Evolutionary conservation across 2,888 invertebrate genomes (phyloP).

Genomic region (Drosophila vallismaia): DNA sequence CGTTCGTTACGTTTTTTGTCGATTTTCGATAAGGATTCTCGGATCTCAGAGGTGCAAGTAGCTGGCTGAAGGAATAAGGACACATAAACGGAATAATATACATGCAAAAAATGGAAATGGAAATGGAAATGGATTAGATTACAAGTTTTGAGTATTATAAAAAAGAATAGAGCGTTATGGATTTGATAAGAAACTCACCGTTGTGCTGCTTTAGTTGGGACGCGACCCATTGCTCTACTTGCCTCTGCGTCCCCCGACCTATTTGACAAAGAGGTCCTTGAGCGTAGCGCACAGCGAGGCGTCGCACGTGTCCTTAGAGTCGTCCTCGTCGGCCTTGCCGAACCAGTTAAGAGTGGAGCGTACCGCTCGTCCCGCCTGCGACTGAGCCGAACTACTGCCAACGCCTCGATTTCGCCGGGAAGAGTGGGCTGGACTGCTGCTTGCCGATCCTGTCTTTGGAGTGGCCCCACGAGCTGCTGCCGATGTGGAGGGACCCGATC

Average conservation of each 20-base stretch:
- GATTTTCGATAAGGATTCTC: conserved; percentile 32
- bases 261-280: conserved; percentile 94
- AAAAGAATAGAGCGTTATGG: too few relatives aligned
- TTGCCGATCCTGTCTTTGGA: conserved; percentile 42
- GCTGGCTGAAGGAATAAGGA: conserved; percentile 29
- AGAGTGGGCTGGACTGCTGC: conserved; percentile 30
- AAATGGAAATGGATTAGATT: neutral
- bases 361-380: conserved; percentile 79
- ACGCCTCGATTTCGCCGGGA: conserved; percentile 75
- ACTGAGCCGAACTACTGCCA: conserved; percentile 59
- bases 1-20: conserved; percentile 15
- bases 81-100: neutral
- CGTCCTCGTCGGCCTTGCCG: conserved; percentile 88
- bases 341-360: conserved; percentile 86
- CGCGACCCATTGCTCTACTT: conserved; percentile 48
- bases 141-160: neutral
- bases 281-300: conserved; percentile 92
- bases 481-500: conserved; percentile 43
- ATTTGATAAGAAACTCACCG: conserved; percentile 21
- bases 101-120: too few relatives aligned
- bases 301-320: conserved; percentile 89
- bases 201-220: conserved; percentile 25
- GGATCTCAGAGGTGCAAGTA: conserved; percentile 55
- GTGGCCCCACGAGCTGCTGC: conserved; percentile 52
- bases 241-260: conserved; percentile 71